phyloP scores from a whole-genome alignment of 2,797 vertebrate species.

The Sebastes variabilis region DNA sequence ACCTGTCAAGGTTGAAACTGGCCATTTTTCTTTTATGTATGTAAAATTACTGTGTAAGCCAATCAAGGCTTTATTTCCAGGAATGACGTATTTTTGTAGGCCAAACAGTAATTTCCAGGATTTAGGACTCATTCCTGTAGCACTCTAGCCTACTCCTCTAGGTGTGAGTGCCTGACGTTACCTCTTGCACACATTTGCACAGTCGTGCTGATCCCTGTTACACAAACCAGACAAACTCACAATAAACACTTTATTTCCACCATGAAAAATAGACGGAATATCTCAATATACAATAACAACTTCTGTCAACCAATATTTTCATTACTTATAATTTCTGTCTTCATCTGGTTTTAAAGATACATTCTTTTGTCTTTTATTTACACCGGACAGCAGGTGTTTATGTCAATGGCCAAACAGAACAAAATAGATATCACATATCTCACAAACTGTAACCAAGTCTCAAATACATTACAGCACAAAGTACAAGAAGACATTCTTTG shows the following conservation, averaged over 20 bases:
- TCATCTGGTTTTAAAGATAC: constrained; percentile 39
- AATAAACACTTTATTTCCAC: constrained; percentile 84
- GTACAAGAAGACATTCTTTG: constrained; percentile 64
- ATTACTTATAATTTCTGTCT: not conserved
- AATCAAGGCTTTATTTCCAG: not conserved
- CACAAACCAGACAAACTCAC: constrained; percentile 42
- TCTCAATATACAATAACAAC: constrained; percentile 60
- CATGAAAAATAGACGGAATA: constrained; percentile 79
- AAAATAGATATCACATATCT: constrained; percentile 41
- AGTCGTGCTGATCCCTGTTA: not conserved
- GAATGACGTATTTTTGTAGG: too few species aligned
- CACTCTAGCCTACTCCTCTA: not conserved
- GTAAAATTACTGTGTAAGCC: not conserved
- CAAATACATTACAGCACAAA: constrained; percentile 66
- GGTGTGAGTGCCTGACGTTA: not conserved
- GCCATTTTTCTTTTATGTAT: not conserved
- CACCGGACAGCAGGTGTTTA: constrained; percentile 38
- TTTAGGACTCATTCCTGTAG: too few species aligned
- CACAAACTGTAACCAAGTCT: constrained; percentile 47
- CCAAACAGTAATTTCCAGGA: too few species aligned
- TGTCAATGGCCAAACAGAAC: constrained; percentile 42
- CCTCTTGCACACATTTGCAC: not conserved
- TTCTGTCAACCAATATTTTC: constrained; percentile 14
- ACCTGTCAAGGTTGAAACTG: not conserved
- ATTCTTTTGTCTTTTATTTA: constrained; percentile 47